Conservation (phyloP, 2,888 invertebrate genomes). For the Torymus aiolomorphi region DNA sequence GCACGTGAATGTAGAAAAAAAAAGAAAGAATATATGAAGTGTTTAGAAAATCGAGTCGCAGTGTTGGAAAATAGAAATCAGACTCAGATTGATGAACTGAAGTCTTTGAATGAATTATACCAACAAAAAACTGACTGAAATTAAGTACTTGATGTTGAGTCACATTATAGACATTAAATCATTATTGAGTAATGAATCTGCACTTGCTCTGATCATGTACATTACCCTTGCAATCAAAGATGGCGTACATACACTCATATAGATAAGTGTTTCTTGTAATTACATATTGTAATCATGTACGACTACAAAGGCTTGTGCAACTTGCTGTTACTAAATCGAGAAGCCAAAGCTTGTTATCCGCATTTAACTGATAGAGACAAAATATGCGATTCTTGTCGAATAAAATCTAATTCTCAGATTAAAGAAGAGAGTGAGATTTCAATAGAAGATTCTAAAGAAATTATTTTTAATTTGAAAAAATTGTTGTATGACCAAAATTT, state of each 20-base stretch:
- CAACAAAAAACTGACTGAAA: conserved; percentile 94
- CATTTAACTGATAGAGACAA: too few species aligned
- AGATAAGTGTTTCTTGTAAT: conserved; percentile 75
- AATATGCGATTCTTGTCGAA: too few species aligned
- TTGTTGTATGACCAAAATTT: too few species aligned
- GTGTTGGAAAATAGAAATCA: conserved; percentile 99
- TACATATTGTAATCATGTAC: conserved; percentile 75
- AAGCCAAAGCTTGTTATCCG: too few species aligned
- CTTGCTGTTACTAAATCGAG: conserved; percentile 73
- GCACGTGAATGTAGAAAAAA: conserved; percentile 99
- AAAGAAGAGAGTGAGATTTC: too few species aligned
- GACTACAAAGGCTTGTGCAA: conserved; percentile 74
- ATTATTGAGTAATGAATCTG: conserved; percentile 61
- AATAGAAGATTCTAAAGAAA: too few species aligned
- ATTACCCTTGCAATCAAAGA: conserved; percentile 65
- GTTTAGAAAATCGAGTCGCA: conserved; percentile 98
- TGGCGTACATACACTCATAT: conserved; percentile 72
- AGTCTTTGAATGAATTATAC: conserved; percentile 97
- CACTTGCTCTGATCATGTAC: conserved; percentile 67
- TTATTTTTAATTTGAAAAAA: too few species aligned
- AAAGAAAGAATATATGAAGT: conserved; percentile 99
- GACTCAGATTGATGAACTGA: conserved; percentile 98
- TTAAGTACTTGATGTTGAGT: conserved; percentile 66
- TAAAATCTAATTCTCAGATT: too few species aligned
- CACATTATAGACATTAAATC: conserved; percentile 64